A percentile compares a stretch with the other conserved stretches of the same genome.
Evolutionary conservation across 2,113 vertebrate species (phyloP).

Genomic region (Rhabdomys dilectus): DNA sequence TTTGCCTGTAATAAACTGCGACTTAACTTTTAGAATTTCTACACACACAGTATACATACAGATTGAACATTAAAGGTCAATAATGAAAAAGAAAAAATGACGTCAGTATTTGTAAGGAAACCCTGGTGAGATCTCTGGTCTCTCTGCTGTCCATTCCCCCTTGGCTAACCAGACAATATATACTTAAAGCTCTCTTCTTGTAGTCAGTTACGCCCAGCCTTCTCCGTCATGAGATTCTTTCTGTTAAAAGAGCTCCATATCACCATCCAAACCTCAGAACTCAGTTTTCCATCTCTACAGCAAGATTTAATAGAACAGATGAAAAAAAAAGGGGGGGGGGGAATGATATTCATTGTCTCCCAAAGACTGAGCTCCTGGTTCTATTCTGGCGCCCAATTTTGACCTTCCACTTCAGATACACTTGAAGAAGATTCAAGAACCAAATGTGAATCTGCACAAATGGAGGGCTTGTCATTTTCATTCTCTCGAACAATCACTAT

Average conservation of each 20-base stretch:
- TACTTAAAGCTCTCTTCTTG: not conserved
- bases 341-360: constrained; percentile 26
- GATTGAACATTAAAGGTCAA: constrained; percentile 38
- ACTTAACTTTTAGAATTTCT: constrained; percentile 10
- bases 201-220: constrained; percentile 11
- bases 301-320: not conserved
- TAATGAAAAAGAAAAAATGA: not conserved
- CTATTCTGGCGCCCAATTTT: not conserved
- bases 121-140: not conserved
- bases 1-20: constrained; percentile 47
- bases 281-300: not conserved
- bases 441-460: not conserved
- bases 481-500: constrained; percentile 69
- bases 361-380: not conserved
- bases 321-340: constrained; percentile 2
- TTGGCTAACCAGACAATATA: not conserved
- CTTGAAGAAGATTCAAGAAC: constrained; percentile 59
- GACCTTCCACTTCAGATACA: not conserved
- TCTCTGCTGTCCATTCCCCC: not conserved
- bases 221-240: not conserved
- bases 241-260: not conserved
- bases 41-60: not conserved
- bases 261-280: not conserved
- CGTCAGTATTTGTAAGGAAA: not conserved
- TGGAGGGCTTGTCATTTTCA: constrained; percentile 49